A percentile compares a stretch with the other conserved stretches of the same genome.
These are phyloP conservation scores for Bombus soroeensis DNA, from an alignment of 1,140 invertebrate species.

Conservation along the genomic window DNA sequence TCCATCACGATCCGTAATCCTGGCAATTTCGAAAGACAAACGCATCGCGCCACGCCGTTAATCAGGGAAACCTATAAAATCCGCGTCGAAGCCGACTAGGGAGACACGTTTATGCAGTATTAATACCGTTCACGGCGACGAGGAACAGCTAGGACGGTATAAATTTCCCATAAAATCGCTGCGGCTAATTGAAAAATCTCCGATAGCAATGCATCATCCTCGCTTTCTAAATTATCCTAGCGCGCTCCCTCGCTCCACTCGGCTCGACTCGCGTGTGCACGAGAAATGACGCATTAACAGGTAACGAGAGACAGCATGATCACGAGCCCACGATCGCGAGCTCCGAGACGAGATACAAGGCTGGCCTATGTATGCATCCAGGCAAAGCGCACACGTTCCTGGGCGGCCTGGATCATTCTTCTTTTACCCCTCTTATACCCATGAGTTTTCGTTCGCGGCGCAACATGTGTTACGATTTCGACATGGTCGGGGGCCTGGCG, in stretches of 20 bases:
- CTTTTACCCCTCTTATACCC: not conserved
- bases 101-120: constrained; percentile 21
- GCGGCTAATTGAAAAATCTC: constrained; percentile 52
- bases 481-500: constrained; percentile 54
- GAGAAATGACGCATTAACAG: constrained; percentile 53
- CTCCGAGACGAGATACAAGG: not conserved
- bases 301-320: constrained; percentile 28
- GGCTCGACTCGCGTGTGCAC: constrained; percentile 23
- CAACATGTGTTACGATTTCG: constrained; percentile 75
- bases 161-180: constrained; percentile 50
- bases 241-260: not conserved
- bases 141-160: constrained; percentile 1
- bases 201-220: constrained; percentile 47
- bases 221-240: constrained; percentile 44
- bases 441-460: constrained; percentile 28
- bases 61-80: constrained; percentile 25
- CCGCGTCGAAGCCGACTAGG: no score
- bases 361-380: constrained; percentile 11
- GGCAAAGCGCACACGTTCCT: constrained; percentile 49
- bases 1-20: constrained; percentile 4
- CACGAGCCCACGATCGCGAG: constrained; percentile 43
- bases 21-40: constrained; percentile 28
- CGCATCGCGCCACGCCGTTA: not conserved
- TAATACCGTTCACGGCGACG: not conserved
- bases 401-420: constrained; percentile 39